These are phyloP conservation scores for Temnothorax curvispinosus DNA, from an alignment of 1,140 invertebrate genomes.

Conservation along the genomic window DNA sequence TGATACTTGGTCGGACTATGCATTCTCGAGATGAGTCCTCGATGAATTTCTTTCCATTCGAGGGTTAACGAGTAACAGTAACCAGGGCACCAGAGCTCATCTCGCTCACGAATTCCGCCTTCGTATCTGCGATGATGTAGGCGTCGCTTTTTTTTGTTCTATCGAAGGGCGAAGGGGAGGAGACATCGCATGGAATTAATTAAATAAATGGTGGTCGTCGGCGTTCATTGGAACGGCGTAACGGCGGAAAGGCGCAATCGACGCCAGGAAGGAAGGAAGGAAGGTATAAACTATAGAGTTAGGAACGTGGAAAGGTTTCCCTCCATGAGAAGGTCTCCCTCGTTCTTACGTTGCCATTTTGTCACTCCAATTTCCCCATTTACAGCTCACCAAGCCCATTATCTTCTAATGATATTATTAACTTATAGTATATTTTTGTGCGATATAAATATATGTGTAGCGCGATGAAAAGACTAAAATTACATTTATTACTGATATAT, in stretches of 20 bases:
- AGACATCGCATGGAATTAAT: slow-evolving; percentile 65
- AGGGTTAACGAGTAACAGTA: slow-evolving; percentile 24
- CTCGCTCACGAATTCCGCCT: slow-evolving; percentile 23
- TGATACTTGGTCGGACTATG: slow-evolving; percentile 1
- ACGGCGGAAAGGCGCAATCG: slow-evolving; percentile 47
- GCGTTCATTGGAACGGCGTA: slow-evolving; percentile 19
- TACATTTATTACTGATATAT: not conserved
- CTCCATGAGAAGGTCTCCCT: not conserved
- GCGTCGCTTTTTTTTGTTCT: slow-evolving; percentile 19
- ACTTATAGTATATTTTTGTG: not conserved
- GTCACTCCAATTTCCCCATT: slow-evolving; percentile 22
- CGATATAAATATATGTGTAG: not conserved
- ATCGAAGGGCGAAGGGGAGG: slow-evolving; percentile 11
- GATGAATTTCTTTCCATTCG: not conserved
- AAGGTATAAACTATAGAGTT: not conserved
- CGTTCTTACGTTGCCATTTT: slow-evolving; percentile 19
- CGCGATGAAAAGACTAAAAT: not conserved
- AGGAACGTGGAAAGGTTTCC: slow-evolving; percentile 18
- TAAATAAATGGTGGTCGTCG: slow-evolving; percentile 68
- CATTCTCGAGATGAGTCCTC: slow-evolving; percentile 1
- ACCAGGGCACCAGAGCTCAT: not conserved
- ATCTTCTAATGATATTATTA: slow-evolving; percentile 45
- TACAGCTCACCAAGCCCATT: slow-evolving; percentile 7
- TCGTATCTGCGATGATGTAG: slow-evolving; percentile 13
- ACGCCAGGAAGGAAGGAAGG: slow-evolving; percentile 50